Evolutionary conservation across 2,888 invertebrate genomes (phyloP).

Genomic region (Microchrysa polita): DNA sequence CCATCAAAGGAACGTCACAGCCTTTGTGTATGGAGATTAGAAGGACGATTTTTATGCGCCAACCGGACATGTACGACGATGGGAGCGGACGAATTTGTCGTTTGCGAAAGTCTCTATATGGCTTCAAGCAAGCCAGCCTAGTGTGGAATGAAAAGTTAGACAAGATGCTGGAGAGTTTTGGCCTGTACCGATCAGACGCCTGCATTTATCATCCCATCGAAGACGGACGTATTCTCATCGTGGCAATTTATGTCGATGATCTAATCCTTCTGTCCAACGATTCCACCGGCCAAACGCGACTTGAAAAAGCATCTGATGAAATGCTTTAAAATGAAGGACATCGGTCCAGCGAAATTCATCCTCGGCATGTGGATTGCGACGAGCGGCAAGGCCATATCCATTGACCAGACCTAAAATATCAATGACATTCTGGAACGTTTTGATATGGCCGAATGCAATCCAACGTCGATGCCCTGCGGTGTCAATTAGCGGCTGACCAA

Average conservation of each 20-base stretch:
- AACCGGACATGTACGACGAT: too few relatives aligned
- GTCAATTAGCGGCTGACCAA: neutral
- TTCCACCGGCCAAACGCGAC: neutral
- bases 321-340: neutral
- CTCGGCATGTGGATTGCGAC: neutral
- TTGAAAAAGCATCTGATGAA: neutral
- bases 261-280: neutral
- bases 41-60: too few relatives aligned
- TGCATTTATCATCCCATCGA: neutral
- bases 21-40: too few relatives aligned
- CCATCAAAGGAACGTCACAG: too few relatives aligned
- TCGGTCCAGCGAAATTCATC: neutral
- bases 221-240: neutral
- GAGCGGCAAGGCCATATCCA: neutral
- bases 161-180: too few relatives aligned
- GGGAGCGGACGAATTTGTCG: too few relatives aligned
- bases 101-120: too few relatives aligned
- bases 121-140: too few relatives aligned
- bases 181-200: too few relatives aligned
- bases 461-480: too few relatives aligned
- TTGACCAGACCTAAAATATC: neutral
- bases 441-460: neutral
- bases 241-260: too few relatives aligned
- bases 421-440: constrained; percentile 11
- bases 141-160: too few relatives aligned